Evolutionary conservation across 1,140 invertebrate species (phyloP), one percentile per base, ranked within the genome.

Genomic region (Octopus bimaculoides): DNA sequence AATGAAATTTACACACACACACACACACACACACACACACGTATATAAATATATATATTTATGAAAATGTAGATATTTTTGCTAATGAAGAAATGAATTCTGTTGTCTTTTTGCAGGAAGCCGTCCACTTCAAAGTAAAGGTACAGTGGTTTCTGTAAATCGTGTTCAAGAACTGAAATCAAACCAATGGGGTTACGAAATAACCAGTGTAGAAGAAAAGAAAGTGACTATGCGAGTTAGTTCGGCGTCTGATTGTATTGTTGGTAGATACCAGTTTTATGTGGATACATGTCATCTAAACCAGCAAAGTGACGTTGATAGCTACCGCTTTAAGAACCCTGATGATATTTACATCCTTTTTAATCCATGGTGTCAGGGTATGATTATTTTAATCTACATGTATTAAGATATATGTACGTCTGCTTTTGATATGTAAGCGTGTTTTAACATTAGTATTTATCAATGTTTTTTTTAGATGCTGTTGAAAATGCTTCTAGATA

Each of bases 361-460:
- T 85, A 98, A 98, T 91, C 95, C 95, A 8, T 97, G 95, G 95
- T 92, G 93, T 82, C 92, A 93, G 92, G 93, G 95, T 95, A 90
- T 88, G 87, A 84, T 41, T 41, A 41, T 41, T 41, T 41, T 41
- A 41, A 0, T 41, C 26, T 41, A 41, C 26, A 41, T 41, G 26
- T 41, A 41, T 41, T 41, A 41, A 41, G 26, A 41, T 41, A 41
- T 41, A 41, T 41, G 26, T 41, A 41, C 26, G 26, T 41, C 26
- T 41, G 26, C 26, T 41, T 41, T 41, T 41, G 26, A 41, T 41
- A 41, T 41, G 26, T 41, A 41, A 41, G 26, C 26, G 26, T 41
- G 26, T 41, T 41, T 41, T 41, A 41, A 41, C 26, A 41, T 41
- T 41, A 41, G 26, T 41, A 41, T 41, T 41, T 41, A 41, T 41